Evolutionary conservation across 2,888 invertebrate genomes (phyloP).

Genomic region (Dicyrtomina minuta): DNA sequence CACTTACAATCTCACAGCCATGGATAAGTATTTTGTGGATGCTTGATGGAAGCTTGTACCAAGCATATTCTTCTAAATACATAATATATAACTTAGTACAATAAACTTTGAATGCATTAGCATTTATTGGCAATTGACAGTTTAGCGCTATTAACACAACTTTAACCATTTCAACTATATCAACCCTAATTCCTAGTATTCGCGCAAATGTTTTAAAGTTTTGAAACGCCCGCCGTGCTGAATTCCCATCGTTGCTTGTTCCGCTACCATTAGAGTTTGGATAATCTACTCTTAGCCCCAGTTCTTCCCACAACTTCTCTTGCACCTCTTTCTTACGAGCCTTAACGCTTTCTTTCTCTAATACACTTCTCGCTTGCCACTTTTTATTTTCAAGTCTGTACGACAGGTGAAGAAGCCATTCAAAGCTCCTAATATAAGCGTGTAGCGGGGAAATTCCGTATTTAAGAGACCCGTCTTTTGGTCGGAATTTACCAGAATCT

Average conservation of each 20-base stretch:
- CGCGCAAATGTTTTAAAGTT: not conserved
- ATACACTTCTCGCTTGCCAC: not conserved
- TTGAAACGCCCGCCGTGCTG: conserved; percentile 3
- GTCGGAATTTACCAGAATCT: not conserved
- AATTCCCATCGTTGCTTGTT: conserved; percentile 10
- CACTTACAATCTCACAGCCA: too few relatives aligned
- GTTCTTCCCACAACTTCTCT: not conserved
- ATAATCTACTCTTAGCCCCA: conserved; percentile 12
- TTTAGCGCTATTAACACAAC: not conserved
- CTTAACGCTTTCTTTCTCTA: not conserved
- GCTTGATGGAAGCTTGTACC: too few relatives aligned
- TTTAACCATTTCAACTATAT: not conserved
- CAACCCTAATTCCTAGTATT: not conserved
- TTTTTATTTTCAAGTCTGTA: not conserved
- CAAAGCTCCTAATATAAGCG: conserved; percentile 2
- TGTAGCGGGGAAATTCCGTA: conserved; percentile 10
- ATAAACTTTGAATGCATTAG: not conserved
- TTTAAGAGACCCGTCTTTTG: not conserved
- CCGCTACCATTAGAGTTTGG: conserved; percentile 13
- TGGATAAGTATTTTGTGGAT: too few relatives aligned
- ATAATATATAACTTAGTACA: too few relatives aligned
- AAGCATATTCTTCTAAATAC: too few relatives aligned
- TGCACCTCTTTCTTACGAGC: not conserved
- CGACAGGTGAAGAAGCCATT: conserved; percentile 4
- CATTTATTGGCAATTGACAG: not conserved